Conservation (phyloP, 2,113 vertebrate species). For the Taxidea taxus region DNA sequence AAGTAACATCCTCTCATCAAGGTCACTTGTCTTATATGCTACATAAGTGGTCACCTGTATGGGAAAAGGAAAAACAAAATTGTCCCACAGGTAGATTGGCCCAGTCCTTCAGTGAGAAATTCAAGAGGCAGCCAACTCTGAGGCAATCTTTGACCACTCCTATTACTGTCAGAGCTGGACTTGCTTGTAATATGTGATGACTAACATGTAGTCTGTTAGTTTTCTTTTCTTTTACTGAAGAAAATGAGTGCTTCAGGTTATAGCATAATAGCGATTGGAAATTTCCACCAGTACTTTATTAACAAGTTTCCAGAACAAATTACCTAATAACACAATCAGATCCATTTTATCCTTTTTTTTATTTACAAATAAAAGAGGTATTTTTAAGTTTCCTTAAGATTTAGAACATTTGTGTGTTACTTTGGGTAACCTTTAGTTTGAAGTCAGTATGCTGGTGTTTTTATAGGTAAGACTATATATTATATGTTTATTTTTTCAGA, state of each 20-base stretch:
- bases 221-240: conserved; percentile 38
- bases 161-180: background rate
- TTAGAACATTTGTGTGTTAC: conserved; percentile 47
- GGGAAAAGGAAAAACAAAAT: no score
- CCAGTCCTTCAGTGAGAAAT: conserved; percentile 12
- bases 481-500: conserved; percentile 46
- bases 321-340: conserved; percentile 1
- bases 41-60: background rate
- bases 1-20: background rate
- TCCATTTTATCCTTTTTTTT: conserved; percentile 48
- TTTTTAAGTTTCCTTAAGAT: conserved; percentile 39
- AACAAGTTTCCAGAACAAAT: conserved; percentile 43
- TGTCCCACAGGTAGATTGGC: conserved; percentile 58
- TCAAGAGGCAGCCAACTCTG: background rate
- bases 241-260: conserved; percentile 30
- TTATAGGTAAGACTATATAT: conserved; percentile 36
- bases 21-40: background rate
- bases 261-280: conserved; percentile 34
- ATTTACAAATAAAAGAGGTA: conserved; percentile 32
- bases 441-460: conserved; percentile 55
- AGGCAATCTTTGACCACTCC: background rate
- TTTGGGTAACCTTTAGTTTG: conserved; percentile 45
- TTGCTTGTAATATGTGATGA: background rate
- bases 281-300: conserved; percentile 56
- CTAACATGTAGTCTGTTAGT: conserved; percentile 10